These are phyloP conservation scores for Rosalia funebris DNA, from an alignment of 2,888 invertebrate genomes.

Conservation along the genomic window DNA sequence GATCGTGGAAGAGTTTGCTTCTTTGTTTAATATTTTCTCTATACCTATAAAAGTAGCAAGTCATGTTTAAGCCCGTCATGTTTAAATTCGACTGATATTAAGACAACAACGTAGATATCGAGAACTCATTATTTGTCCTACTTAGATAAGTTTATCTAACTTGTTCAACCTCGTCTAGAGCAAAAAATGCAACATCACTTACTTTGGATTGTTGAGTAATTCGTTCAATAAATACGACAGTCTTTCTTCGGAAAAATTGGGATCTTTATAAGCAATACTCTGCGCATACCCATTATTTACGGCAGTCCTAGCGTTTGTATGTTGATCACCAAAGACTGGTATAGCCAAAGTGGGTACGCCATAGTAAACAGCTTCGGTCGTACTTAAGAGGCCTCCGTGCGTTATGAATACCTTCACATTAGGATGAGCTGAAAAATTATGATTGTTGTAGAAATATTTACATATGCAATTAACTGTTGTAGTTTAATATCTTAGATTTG, in stretches of 20 bases:
- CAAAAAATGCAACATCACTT: too few relatives aligned
- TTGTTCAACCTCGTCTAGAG: too few relatives aligned
- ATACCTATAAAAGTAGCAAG: too few relatives aligned
- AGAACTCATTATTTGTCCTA: too few relatives aligned
- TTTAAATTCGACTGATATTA: too few relatives aligned
- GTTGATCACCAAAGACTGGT: conserved; percentile 67
- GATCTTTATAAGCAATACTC: conserved; percentile 60
- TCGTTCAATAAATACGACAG: conserved; percentile 60
- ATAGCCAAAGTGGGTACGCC: conserved; percentile 66
- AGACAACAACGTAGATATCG: too few relatives aligned
- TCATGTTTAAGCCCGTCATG: too few relatives aligned
- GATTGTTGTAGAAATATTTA: conserved; percentile 44
- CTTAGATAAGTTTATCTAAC: too few relatives aligned
- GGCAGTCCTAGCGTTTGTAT: conserved; percentile 63
- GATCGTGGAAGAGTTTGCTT: conserved; percentile 51
- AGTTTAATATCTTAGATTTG: too few relatives aligned
- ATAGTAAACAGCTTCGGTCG: conserved; percentile 67
- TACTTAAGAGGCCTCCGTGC: conserved; percentile 69
- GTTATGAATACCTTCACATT: conserved; percentile 69
- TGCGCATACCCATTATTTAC: conserved; percentile 51
- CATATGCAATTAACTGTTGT: too few relatives aligned
- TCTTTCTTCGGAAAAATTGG: conserved; percentile 60
- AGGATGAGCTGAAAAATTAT: conserved; percentile 61
- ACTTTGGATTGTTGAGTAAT: conserved; percentile 62
- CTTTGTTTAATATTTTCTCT: conserved; percentile 44